Base-by-base conservation (phyloP, 2,888 invertebrate genomes). In the Invenusta paracnida region DNA sequence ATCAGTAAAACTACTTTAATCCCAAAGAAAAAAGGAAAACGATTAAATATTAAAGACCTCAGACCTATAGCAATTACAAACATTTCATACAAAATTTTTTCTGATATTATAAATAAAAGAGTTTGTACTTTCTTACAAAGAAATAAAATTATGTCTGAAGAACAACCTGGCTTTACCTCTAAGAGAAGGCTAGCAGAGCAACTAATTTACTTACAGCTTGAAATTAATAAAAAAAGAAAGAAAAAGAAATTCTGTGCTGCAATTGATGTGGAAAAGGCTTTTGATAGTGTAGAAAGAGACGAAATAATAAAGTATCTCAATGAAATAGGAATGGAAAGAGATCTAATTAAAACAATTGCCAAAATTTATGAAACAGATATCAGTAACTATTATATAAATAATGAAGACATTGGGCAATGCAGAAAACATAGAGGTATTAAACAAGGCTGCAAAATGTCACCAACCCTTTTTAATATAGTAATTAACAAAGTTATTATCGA, bases 81-180 rank as follows among this genome's bases (percentile, higher is more conserved):
- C 17, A 73, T 73, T 25, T 73, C 73, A n/a, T 73, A 23, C 23
- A 73, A 73, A 73, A 73, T 73, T 23, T 73, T 73, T 73, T 73
- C 73, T 73, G 73, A 73, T 73, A 73, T 73, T 25, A 73, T 73
- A 73, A 73, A 73, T 73, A 73, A 73, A 73, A 73, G 27, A 73
- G 23, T 73, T 25, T 23, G 23, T 23, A 73, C 11, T 73, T 73
- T 73, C 27, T 25, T n/a, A 48, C 48, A 48, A n/a, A n/a, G n/a
- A n/a, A n/a, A 48, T 48, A 48, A 17, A 48, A 48, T 48, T 48
- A 48, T 48, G 48, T 48, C 48, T 48, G 48, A 48, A 17, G 48
- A 48, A 48, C 48, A 48, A 48, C 11, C 48, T 48, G 48, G 48
- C 17, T 48, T 48, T 48, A 48, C 48, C 5, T 17, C 48, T 17